Evolutionary conservation across 1,140 invertebrate genomes (phyloP), one percentile per base, ranked within the genome.

Genomic region (Berghia stephanieae): DNA sequence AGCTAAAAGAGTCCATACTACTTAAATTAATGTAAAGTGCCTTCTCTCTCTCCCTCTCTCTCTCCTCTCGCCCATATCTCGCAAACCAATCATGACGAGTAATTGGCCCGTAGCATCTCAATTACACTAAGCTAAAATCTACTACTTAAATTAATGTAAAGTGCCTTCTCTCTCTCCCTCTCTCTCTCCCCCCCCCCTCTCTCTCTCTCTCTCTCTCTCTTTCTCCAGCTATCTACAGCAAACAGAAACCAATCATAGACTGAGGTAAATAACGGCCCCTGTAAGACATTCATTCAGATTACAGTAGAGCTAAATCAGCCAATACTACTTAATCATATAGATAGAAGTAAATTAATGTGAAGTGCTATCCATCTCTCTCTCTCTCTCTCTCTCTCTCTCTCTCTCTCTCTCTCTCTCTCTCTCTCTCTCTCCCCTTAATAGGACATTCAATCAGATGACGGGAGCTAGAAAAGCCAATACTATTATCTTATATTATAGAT

Each of bases 121-220:
- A n/a, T n/a, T n/a, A n/a, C n/a, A n/a, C n/a, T n/a, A n/a, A n/a
- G n/a, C n/a, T n/a, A n/a, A n/a, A n/a, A n/a, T n/a, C n/a, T n/a
- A n/a, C n/a, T n/a, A n/a, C n/a, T n/a, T n/a, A n/a, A n/a, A n/a
- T n/a, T n/a, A n/a, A n/a, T n/a, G n/a, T n/a, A n/a, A n/a, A n/a
- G n/a, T n/a, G n/a, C n/a, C n/a, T n/a, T n/a, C n/a, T n/a, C n/a
- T n/a, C n/a, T n/a, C n/a, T n/a, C n/a, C n/a, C n/a, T n/a, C n/a
- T n/a, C n/a, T n/a, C n/a, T n/a, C n/a, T n/a, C n/a, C n/a, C n/a
- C n/a, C n/a, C n/a, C n/a, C 57, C 31, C 10, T 60, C 10, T 60
- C 57, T 60, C 57, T 60, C 57, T 60, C 57, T 60, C 57, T 60
- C 57, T 60, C 57, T 60, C 57, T 60, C 57, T 27, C 57, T 60